Conservation (phyloP, 2,113 vertebrate genomes). For the Atractosteus spatula region DNA sequence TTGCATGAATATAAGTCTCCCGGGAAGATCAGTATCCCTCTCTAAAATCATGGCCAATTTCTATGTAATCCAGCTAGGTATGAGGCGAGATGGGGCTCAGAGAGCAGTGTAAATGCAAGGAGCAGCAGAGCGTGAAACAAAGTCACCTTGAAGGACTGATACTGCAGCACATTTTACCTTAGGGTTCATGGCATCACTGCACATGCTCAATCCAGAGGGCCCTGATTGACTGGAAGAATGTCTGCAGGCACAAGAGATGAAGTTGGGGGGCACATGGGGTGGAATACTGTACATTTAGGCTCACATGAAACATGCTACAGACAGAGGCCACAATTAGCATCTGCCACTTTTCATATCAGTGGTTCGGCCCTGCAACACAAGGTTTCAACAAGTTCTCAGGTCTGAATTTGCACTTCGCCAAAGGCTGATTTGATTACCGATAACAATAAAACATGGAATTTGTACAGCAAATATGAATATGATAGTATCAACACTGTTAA, state of each 20-base stretch:
- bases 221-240: background rate
- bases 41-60: slow-evolving; percentile 51
- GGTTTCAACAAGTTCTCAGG: no score
- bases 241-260: background rate
- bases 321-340: slow-evolving; percentile 1
- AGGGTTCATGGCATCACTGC: slow-evolving; percentile 29
- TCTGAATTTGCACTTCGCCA: no score
- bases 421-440: no score
- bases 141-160: slow-evolving; percentile 53
- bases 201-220: background rate
- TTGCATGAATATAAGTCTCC: slow-evolving; percentile 48
- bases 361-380: background rate
- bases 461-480: no score
- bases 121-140: slow-evolving; percentile 55
- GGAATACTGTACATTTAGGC: background rate
- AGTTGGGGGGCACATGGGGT: background rate
- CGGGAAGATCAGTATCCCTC: slow-evolving; percentile 44
- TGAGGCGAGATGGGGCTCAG: slow-evolving; percentile 30
- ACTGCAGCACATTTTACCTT: slow-evolving; percentile 30
- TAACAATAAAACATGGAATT: no score
- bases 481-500: no score
- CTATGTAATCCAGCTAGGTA: slow-evolving; percentile 51
- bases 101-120: slow-evolving; percentile 42
- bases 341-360: background rate
- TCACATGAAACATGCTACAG: background rate